Evolutionary conservation across 2,888 invertebrate species (phyloP).

Genomic region (Hermaeophaga mercurialis): DNA sequence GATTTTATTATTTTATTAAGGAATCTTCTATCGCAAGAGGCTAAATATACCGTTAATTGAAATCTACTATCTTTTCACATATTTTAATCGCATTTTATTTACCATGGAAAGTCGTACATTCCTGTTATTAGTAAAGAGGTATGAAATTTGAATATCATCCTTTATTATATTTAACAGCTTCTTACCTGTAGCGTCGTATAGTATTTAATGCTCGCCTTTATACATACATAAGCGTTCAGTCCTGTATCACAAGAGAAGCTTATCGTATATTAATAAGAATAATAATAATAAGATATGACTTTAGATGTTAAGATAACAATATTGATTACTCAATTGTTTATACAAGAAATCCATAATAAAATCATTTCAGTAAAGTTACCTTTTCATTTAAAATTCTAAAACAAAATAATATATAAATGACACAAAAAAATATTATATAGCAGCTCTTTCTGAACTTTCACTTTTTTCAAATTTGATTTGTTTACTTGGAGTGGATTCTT

Average conservation of each 20-base stretch:
- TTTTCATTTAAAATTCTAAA: background rate
- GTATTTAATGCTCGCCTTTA: slow-evolving; percentile 42
- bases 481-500: too few relatives aligned
- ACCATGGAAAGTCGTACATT: too few relatives aligned
- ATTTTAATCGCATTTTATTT: too few relatives aligned
- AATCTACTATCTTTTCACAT: too few relatives aligned
- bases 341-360: slow-evolving; percentile 49
- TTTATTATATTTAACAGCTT: slow-evolving; percentile 9
- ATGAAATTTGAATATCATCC: too few relatives aligned
- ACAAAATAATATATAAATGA: background rate
- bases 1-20: too few relatives aligned
- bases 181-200: slow-evolving; percentile 14
- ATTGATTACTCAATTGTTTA: slow-evolving; percentile 49
- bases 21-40: too few relatives aligned
- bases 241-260: slow-evolving; percentile 52
- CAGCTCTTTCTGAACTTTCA: background rate
- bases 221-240: slow-evolving; percentile 39
- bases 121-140: too few relatives aligned
- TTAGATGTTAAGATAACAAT: slow-evolving; percentile 30
- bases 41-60: too few relatives aligned
- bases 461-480: background rate
- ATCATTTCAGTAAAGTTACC: slow-evolving; percentile 32
- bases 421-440: background rate
- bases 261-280: slow-evolving; percentile 44
- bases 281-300: slow-evolving; percentile 38